phyloP scores from a whole-genome alignment of 1,140 invertebrate species.

The Dinoponera quadriceps region DNA sequence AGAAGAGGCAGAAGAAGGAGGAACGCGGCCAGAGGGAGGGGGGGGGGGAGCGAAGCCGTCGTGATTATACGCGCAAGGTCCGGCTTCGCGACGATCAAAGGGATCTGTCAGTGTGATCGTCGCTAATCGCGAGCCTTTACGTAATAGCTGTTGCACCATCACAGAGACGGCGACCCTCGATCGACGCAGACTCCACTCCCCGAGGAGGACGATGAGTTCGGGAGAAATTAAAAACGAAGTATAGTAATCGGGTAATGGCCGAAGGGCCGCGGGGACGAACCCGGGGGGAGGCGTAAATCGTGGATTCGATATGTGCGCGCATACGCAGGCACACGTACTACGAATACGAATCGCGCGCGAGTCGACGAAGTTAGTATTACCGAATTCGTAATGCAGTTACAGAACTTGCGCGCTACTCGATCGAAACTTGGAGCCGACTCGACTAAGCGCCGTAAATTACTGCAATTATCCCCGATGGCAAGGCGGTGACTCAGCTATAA shows the following conservation, averaged over 20 bases:
- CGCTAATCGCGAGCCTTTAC: conserved; percentile 75
- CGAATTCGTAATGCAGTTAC: conserved; percentile 47
- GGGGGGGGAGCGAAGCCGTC: conserved; percentile 17
- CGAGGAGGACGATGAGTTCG: conserved; percentile 55
- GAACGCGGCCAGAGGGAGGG: conserved; percentile 1
- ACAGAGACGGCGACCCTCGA: conserved; percentile 51
- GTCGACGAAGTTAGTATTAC: conserved; percentile 24
- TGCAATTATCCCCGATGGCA: conserved; percentile 33
- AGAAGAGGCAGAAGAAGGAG: conserved; percentile 70
- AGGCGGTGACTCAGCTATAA: neutral
- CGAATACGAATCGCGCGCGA: conserved; percentile 33
- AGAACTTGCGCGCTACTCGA: conserved; percentile 33
- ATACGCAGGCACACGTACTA: neutral
- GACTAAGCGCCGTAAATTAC: conserved; percentile 39
- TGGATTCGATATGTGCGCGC: neutral
- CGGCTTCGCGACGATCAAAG: conserved; percentile 75
- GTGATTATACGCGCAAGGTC: conserved; percentile 72
- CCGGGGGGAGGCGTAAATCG: neutral
- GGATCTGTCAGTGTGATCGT: conserved; percentile 65
- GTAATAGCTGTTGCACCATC: conserved; percentile 58
- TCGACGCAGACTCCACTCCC: conserved; percentile 24
- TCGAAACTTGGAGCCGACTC: conserved; percentile 36
- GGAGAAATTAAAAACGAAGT: conserved; percentile 49
- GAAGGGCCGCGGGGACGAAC: neutral
- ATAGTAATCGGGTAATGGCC: conserved; percentile 43